Evolutionary conservation across 2,888 invertebrate genomes (phyloP).

Genomic region (Choreutis nemorana): DNA sequence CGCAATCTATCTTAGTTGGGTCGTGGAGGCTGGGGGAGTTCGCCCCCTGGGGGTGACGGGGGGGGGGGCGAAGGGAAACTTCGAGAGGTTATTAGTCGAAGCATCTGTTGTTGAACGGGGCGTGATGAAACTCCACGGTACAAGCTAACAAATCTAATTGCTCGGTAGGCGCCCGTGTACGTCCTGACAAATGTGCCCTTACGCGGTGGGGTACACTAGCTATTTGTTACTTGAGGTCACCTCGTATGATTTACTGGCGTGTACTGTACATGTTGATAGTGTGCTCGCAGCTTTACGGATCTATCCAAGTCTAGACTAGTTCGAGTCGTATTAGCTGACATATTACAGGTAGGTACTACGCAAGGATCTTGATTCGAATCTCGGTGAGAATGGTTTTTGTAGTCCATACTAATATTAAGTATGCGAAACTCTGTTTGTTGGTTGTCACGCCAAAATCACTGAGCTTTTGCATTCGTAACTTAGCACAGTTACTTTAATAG

Average conservation of each 20-base stretch:
- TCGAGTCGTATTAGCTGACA: too few species aligned
- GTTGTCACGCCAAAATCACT: too few species aligned
- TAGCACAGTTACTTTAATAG: too few species aligned
- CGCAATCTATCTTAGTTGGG: constrained; percentile 88
- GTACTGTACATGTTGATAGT: too few species aligned
- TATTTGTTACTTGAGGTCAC: constrained; percentile 56
- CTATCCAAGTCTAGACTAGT: too few species aligned
- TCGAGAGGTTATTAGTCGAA: constrained; percentile 69
- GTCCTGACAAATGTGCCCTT: constrained; percentile 54
- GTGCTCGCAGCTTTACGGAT: too few species aligned
- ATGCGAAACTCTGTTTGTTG: too few species aligned
- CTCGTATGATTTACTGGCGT: constrained; percentile 22
- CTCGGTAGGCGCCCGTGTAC: constrained; percentile 61
- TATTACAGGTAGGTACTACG: too few species aligned
- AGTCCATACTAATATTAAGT: too few species aligned
- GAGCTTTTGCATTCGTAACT: too few species aligned
- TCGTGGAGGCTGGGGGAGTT: constrained; percentile 56
- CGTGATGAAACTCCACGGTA: constrained; percentile 64
- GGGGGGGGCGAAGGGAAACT: constrained; percentile 54
- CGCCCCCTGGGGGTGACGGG: constrained; percentile 35
- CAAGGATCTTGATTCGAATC: too few species aligned
- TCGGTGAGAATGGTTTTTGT: too few species aligned
- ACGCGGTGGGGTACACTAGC: constrained; percentile 37
- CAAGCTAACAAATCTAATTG: constrained; percentile 67
- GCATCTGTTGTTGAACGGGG: constrained; percentile 68